These are phyloP conservation scores for Mus pahari DNA, from an alignment of 2,113 vertebrate species.

Conservation along the genomic window DNA sequence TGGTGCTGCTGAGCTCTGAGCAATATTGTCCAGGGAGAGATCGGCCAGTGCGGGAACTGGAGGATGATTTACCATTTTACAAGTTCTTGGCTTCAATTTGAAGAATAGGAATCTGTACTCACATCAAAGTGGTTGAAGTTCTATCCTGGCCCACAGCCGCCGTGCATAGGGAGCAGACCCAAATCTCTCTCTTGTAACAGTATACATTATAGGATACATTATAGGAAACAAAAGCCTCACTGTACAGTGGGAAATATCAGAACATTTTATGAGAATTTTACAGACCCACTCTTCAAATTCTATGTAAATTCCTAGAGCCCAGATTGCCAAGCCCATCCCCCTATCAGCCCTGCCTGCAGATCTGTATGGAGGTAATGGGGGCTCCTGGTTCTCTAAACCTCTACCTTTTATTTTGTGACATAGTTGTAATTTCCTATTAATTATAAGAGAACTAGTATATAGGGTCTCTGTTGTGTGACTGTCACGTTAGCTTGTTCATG, in stretches of 20 bases:
- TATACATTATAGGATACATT: neutral
- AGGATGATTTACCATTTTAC: neutral
- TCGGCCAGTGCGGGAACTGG: neutral
- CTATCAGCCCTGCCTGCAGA: neutral
- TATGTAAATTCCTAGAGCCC: neutral
- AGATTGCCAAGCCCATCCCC: neutral
- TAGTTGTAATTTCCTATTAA: neutral
- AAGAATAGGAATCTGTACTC: neutral
- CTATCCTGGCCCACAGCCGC: neutral
- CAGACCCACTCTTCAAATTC: neutral
- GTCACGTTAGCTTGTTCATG: neutral
- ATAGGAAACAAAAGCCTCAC: constrained; percentile 10
- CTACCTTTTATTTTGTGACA: neutral
- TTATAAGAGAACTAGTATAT: neutral
- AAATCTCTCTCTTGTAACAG: neutral
- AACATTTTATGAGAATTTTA: constrained; percentile 6
- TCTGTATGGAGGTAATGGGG: neutral
- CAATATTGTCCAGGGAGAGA: neutral
- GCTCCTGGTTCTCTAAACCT: neutral
- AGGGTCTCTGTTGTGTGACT: neutral
- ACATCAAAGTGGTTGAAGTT: neutral
- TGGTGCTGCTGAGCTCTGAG: neutral
- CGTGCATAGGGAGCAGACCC: neutral
- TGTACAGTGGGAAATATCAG: neutral
- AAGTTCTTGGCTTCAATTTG: neutral